Base-by-base conservation (phyloP, 2,797 vertebrate species). In the Leptatherina wallacei region DNA sequence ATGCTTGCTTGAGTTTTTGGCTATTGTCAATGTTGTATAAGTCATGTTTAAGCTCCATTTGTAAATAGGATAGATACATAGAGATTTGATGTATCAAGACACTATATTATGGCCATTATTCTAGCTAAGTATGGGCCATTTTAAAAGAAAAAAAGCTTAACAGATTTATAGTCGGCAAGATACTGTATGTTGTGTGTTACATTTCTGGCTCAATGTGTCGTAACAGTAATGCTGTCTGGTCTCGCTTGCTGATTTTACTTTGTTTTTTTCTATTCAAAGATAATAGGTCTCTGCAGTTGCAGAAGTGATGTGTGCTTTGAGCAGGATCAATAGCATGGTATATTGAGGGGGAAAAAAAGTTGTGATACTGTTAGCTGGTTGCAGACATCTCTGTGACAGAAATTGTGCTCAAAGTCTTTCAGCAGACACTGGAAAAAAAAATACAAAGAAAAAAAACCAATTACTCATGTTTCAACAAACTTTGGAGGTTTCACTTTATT, bases 401-500 rank as follows among this genome's bases (percentile, higher is more conserved):
- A 88, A 69, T 90, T 92, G 92, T 91, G 92, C 90, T 93, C 92
- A 83, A 89, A 92, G 90, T 88, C 86, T 88, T 89, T 91, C 91
- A 93, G 90, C 91, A 93, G 91, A 95, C 94, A 95, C 94, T 95
- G 94, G 94, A 94, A 88, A 92, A 78, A 78, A 82, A 69, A 40
- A 71, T 55, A 83, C 33, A 36, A 47, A 27, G 13, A 13, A 52
- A 52, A 84, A 80, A 69, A 49, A 66, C 90, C 82, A 82, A 51
- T 22, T 51, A 89, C 87, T 94, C 86, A 87, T 90, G 92, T 94
- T 96, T 95, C 95, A 95, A 93, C 94, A 96, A 95, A 96, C 95
- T 95, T 96, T 95, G 94, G 95, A 96, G 94, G 95, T 96, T 51
- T 97, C 95, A 95, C 95, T 92, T 93, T 96, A 95, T 98, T 98